Base-by-base conservation (phyloP, 2,888 invertebrate genomes). In the Lapara coniferarum region DNA sequence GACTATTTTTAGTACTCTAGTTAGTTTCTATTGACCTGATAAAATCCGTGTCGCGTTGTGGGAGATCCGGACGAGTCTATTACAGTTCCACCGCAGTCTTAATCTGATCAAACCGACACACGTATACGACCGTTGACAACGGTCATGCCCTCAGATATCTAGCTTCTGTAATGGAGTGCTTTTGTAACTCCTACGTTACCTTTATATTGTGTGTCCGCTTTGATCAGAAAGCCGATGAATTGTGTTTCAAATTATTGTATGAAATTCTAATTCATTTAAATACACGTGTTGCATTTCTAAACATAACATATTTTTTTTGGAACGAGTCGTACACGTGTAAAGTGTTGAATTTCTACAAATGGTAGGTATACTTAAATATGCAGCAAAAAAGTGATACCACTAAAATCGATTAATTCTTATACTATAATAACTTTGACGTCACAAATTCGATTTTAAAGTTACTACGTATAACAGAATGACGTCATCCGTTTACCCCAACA, bases 1-100 rank as follows among this genome's bases (percentile, higher is more conserved):
- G 63, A 63, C 19, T 63, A 46, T 46, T 63, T 66, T 55, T 49
- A 52, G 16, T n/a, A 51, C 37, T 52, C 49, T 8, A 37, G 13
- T 53, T 19, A 55, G 37, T 57, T 58, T 63, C 46, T 63, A 63
- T 67, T 67, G 67, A 55, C 53, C 67, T 55, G 55, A 53, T 52
- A 52, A 44, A 66, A 69, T 56, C 53, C 19, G 63, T 63, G 63
- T 63, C 63, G 46, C 63, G 46, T 63, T 19, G 46, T 63, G 63
- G 63, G 63, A 63, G 63, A 63, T 63, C 63, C 49, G 63, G 63
- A 63, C 63, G 63, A 63, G 63, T 49, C 63, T 63, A 63, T 63
- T 63, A 63, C 63, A 46, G 46, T 63, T 46, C 19, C 46, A 63
- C 63, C 46, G 63, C 49, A 63, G 63, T 63, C 63, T 49, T 59